Conservation (phyloP, 2,113 vertebrate species). For the human region GRCh38 chr4:84009501-84010000, state of each 20-base stretch:
- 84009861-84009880: background rate
- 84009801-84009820: background rate
- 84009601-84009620: background rate
- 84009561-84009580: background rate
- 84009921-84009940: background rate
- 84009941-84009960: background rate
- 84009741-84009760: constrained; percentile 7
- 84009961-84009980: background rate
- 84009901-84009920: background rate
- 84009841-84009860: background rate
- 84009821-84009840: background rate
- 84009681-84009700: background rate
- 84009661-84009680: constrained; percentile 45
- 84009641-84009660: constrained; percentile 1
- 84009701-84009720: constrained; percentile 8
- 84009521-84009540: background rate
- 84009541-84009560: background rate
- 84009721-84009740: constrained; percentile 16
- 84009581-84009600: background rate
- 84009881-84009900: background rate
- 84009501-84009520: constrained; percentile 21
- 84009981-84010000: background rate
- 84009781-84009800: background rate
- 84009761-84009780: background rate
- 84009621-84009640: background rate